Evolutionary conservation across 2,797 vertebrate species (phyloP), one percentile per base, ranked within the genome.

Genomic region (Anisognathus igniventris): DNA sequence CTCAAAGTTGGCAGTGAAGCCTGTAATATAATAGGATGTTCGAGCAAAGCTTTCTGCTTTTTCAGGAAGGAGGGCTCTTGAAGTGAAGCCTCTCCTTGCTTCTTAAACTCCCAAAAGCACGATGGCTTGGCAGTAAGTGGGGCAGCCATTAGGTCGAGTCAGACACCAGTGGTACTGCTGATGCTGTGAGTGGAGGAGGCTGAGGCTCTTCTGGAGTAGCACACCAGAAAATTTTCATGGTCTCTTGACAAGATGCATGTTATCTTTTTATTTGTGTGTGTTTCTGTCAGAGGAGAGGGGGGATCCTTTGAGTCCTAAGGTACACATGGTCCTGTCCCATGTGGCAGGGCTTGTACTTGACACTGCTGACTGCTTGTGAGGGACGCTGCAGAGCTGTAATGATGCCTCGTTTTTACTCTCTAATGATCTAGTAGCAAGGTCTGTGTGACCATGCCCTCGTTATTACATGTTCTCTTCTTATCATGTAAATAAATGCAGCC

Each of bases 241-340:
- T 68, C 4, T 19, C 37, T 62, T 37, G 45, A 18, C n/a, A 56
- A 70, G 74, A 27, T 53, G 25, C 2, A 2, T 2, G 1, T 85
- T 92, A 11, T 0, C 0, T 57, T 91, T 73, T 40, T 45, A 2
- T 64, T 54, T 0, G 0, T 6, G 2, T 33, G 47, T 1, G 0
- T 57, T 96, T 78, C 24, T 7, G 19, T 66, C 6, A 1, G 20
- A 45, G 48, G 44, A 60, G 45, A n/a, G 25, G 6, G 42, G 18
- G n/a, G 11, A 24, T 67, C 33, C 50, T 62, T 50, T 19, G 27
- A 33, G 19, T 50, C 37, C 44, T 12, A 33, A 76, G 40, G 19
- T 57, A 27, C 10, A 2, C 21, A 0, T 0, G 1, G 20, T 42
- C 62, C 25, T 72, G 31, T 70, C 22, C 31, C 40, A 0, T n/a